Evolutionary conservation across 2,113 vertebrate genomes (phyloP).

Genomic region (Haemorhous mexicanus): DNA sequence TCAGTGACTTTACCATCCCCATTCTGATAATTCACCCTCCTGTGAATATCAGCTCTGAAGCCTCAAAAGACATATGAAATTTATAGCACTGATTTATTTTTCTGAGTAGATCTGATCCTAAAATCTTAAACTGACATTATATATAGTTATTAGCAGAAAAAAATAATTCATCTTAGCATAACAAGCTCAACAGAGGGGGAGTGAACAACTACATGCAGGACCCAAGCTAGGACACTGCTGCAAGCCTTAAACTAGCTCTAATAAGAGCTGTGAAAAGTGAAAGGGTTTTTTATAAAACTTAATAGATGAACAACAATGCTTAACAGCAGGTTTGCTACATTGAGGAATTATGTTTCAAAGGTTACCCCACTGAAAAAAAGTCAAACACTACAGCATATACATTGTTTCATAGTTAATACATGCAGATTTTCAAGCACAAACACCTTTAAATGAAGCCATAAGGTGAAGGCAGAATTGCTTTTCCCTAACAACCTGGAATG

Average conservation of each 20-base stretch:
- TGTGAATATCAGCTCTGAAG: not conserved
- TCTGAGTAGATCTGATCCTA: not conserved
- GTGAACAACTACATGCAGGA: not conserved
- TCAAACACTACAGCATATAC: conserved; percentile 12
- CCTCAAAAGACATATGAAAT: not conserved
- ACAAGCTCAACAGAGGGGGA: not conserved
- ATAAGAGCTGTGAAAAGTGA: conserved; percentile 6
- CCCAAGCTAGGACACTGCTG: not conserved
- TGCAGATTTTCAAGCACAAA: conserved; percentile 31
- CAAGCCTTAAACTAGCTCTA: not conserved
- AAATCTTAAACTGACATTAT: not conserved
- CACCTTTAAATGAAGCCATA: conserved; percentile 51
- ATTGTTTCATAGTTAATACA: conserved; percentile 28
- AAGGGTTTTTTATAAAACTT: not conserved
- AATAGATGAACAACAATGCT: conserved; percentile 10
- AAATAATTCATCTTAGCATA: not conserved
- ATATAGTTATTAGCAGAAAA: not conserved
- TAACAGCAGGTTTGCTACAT: conserved; percentile 22
- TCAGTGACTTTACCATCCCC: not conserved
- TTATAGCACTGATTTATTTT: not conserved
- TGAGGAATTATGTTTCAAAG: conserved; percentile 33
- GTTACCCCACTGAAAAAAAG: conserved; percentile 18
- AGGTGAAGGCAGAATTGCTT: not conserved
- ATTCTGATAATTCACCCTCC: not conserved
- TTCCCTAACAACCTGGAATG: not conserved